A percentile compares a stretch with the other conserved stretches of the same genome.
Conservation (phyloP, 2,797 vertebrate genomes). For the Meriones psammophilus region DNA sequence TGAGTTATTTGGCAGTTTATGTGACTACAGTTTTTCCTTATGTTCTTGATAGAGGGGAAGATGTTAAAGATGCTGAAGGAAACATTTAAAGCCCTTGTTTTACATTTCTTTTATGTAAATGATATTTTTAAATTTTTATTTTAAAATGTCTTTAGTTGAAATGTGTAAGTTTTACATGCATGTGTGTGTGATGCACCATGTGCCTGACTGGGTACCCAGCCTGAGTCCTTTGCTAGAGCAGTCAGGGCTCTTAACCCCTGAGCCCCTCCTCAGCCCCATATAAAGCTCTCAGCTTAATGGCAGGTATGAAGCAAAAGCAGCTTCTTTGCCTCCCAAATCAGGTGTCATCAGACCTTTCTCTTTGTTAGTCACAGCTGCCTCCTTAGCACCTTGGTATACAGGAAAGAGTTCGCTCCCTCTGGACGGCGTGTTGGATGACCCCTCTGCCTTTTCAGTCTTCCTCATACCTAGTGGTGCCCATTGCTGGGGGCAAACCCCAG, state of each 20-base stretch:
- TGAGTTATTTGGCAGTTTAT: background rate
- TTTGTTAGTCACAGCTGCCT: background rate
- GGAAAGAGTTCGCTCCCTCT: background rate
- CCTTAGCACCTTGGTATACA: background rate
- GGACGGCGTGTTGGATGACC: background rate
- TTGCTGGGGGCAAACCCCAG: background rate
- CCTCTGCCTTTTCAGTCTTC: accelerated
- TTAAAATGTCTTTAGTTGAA: background rate
- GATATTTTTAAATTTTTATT: background rate
- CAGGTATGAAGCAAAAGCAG: background rate
- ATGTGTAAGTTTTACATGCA: background rate
- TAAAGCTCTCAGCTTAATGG: background rate
- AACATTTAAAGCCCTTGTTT: background rate
- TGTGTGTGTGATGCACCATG: too few species aligned
- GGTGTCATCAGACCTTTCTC: background rate
- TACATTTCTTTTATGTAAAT: background rate
- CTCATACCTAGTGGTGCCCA: background rate
- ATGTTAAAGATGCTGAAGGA: background rate
- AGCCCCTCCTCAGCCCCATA: background rate
- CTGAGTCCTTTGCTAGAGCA: background rate
- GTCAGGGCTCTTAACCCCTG: background rate
- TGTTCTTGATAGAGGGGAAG: background rate
- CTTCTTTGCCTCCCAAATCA: background rate
- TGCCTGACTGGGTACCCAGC: too few species aligned
- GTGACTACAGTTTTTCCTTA: slow-evolving; percentile 32